These are phyloP conservation scores for Lophius americanus DNA, from an alignment of 2,797 vertebrate species.

Conservation along the genomic window DNA sequence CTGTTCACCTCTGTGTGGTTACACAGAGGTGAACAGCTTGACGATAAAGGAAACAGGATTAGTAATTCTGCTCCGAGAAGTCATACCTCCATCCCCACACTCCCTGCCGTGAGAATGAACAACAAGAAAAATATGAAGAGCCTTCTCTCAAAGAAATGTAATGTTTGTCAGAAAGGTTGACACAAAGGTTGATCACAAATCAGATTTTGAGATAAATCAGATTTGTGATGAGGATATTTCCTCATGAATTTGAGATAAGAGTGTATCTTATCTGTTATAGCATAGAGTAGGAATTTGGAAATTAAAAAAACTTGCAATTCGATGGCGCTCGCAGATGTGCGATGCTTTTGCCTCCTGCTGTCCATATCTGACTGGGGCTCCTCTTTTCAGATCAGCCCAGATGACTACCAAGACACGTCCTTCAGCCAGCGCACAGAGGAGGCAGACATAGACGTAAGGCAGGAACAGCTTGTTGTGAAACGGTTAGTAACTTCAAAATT, in stretches of 20 bases:
- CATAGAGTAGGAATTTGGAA: constrained; percentile 1
- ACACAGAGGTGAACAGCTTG: constrained; percentile 39
- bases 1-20: too few relatives aligned
- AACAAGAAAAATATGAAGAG: not conserved
- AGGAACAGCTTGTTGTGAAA: not conserved
- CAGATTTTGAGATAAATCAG: not conserved
- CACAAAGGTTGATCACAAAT: too few relatives aligned
- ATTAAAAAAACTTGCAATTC: constrained; percentile 1
- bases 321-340: not conserved
- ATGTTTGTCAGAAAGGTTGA: too few relatives aligned
- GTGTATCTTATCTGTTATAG: not conserved
- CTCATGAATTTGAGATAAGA: too few relatives aligned
- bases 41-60: constrained; percentile 30
- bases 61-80: constrained; percentile 4
- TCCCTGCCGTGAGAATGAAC: constrained; percentile 12
- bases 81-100: constrained; percentile 35
- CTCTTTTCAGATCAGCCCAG: constrained; percentile 86
- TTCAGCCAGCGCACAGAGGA: constrained; percentile 86
- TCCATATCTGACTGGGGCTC: constrained; percentile 10
- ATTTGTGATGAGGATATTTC: not conserved
- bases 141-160: too few relatives aligned
- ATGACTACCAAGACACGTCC: constrained; percentile 85
- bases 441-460: constrained; percentile 90
- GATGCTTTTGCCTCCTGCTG: constrained; percentile 35
- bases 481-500: not conserved